phyloP scores from a whole-genome alignment of 2,113 vertebrate genomes.

The Tylochromis polylepis region DNA sequence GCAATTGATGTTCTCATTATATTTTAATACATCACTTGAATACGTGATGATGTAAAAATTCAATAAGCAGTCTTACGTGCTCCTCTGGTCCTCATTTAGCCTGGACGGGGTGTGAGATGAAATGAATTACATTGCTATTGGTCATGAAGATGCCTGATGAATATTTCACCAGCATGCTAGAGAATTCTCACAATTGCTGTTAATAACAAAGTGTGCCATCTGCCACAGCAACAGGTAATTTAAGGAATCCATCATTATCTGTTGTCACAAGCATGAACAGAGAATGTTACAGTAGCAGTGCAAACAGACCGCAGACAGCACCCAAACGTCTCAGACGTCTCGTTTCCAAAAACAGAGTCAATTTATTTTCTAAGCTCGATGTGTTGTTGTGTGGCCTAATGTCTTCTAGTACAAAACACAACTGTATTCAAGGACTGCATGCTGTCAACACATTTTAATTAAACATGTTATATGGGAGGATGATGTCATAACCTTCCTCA shows the following conservation, averaged over 20 bases:
- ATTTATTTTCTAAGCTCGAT: background rate
- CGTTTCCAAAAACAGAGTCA: background rate
- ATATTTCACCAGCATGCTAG: constrained; percentile 47
- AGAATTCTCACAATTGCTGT: constrained; percentile 29
- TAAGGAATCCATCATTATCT: constrained; percentile 41
- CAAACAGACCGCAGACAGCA: background rate
- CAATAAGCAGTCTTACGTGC: constrained; percentile 23
- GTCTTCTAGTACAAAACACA: background rate
- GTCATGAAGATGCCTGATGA: constrained; percentile 40
- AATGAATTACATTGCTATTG: constrained; percentile 43
- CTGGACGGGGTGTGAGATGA: background rate
- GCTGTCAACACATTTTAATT: constrained; percentile 2
- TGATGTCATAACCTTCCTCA: background rate
- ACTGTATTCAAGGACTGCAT: background rate
- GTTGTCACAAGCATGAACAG: background rate
- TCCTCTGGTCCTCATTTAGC: background rate
- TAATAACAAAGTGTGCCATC: constrained; percentile 61
- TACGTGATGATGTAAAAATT: constrained; percentile 51
- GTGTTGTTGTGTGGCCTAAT: background rate
- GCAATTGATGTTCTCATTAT: constrained; percentile 50
- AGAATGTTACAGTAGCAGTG: constrained; percentile 1
- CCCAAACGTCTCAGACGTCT: background rate
- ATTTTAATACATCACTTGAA: constrained; percentile 62
- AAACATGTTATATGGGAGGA: background rate
- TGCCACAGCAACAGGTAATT: constrained; percentile 57